Evolutionary conservation across 2,797 vertebrate genomes (phyloP), one percentile per base, ranked within the genome.

Genomic region (Pelochelys cantorii): DNA sequence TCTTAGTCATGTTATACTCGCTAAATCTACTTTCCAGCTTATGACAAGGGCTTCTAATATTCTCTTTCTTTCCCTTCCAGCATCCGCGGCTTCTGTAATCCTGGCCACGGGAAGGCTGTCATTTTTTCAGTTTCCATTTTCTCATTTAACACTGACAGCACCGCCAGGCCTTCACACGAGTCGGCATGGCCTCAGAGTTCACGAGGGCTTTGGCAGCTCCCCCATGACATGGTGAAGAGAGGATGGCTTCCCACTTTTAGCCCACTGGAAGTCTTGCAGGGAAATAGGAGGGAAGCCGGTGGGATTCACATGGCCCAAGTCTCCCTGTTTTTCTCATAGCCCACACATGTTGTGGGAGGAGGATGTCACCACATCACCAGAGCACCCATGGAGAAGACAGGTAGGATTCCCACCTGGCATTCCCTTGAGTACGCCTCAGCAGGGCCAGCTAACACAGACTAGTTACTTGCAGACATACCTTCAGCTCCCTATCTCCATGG

Each of bases 21-120:
- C 86, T 88, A 92, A 57, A 95, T 97, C 95, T 94, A 77, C 95
- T 95, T 94, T 92, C 85, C 86, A 94, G 92, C 79, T 97, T 87
- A 85, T 87, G 83, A 95, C 90, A 96, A 96, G 53, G 65, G 54
- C 10, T 92, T 95, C 94, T 89, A 95, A 89, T 90, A 90, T 54
- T 95, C 62, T 37, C 52, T 90, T 93, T 83, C 53, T 91, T 96
- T 95, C 25, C n/a, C 78, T 54, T 86, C 79, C 93, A 93, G 54
- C 27, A 90, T 42, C 62, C 65, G 92, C 77, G 37, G 71, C 81
- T 90, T 91, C 90, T 93, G 78, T 95, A 91, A 90, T 27, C 53
- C 89, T 83, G 75, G 90, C 83, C 83, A 81, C 77, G 94, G 84
- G 95, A 97, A 94, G 34, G 56, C 59, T 95, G 65, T 52, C 84